A percentile compares a stretch with the other conserved stretches of the same genome.
Evolutionary conservation across 2,113 vertebrate species (phyloP).

Genomic region (Catharus fuscescens): DNA sequence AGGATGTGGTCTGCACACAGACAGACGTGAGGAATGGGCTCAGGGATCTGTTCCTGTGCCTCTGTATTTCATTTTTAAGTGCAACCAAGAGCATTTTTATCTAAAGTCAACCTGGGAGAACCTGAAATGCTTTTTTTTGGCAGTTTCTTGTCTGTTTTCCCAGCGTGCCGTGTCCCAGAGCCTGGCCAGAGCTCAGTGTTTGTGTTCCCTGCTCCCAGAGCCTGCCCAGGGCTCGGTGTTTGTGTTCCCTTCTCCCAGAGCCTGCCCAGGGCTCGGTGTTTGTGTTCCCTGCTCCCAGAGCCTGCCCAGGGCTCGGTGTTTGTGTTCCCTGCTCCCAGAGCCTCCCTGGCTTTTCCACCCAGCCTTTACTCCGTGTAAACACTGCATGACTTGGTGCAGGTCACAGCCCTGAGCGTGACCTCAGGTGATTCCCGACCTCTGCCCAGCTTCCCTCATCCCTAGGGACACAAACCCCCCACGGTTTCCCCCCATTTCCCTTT

Average conservation of each 20-base stretch:
- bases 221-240: accelerated
- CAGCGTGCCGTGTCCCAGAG: accelerated
- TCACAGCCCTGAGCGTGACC: not conserved
- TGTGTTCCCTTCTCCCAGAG: accelerated
- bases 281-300: too few species aligned
- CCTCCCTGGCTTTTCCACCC: not conserved
- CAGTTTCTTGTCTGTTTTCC: not conserved
- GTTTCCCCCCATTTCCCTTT: not conserved
- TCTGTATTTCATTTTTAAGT: accelerated
- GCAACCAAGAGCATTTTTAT: not conserved
- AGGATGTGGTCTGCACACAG: not conserved
- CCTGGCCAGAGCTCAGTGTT: accelerated
- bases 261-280: accelerated
- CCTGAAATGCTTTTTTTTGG: not conserved
- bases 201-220: accelerated
- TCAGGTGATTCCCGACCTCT: not conserved
- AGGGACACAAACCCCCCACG: accelerated
- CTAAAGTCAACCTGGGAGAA: accelerated
- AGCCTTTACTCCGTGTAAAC: too few species aligned
- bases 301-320: accelerated
- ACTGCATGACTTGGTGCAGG: not conserved
- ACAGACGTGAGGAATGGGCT: accelerated
- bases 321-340: accelerated
- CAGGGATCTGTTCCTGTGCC: too few species aligned
- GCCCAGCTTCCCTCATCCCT: not conserved